Percentiles rank a stretch among this genome's conserved stretches.
Evolutionary conservation across 2,888 invertebrate genomes (phyloP).

Genomic region (Tetragonula carbonaria): DNA sequence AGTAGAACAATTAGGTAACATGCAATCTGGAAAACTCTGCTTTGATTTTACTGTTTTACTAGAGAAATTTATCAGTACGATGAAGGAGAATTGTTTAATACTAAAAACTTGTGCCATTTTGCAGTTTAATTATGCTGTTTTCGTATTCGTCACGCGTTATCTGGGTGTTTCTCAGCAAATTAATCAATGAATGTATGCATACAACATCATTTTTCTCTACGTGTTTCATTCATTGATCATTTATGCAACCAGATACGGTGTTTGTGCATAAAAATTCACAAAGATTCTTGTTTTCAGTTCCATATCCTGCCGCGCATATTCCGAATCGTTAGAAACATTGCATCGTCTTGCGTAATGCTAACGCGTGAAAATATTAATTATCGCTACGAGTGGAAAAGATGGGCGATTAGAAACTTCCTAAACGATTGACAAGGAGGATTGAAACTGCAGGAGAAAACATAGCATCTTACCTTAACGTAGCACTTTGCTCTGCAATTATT

Average conservation of each 20-base stretch:
- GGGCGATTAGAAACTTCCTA: slow-evolving; percentile 37
- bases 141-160: neutral
- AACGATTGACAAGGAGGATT: slow-evolving; percentile 9
- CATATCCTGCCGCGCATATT: neutral
- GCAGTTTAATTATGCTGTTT: neutral
- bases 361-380: slow-evolving; percentile 56
- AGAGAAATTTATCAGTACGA: neutral
- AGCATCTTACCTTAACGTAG: neutral
- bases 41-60: neutral
- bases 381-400: slow-evolving; percentile 30
- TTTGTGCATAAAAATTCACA: slow-evolving; percentile 19
- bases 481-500: neutral
- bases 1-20: no score
- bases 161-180: neutral
- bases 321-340: slow-evolving; percentile 23
- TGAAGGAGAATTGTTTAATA: neutral
- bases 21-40: no score
- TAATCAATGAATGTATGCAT: neutral
- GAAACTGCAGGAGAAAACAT: neutral
- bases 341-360: slow-evolving; percentile 38
- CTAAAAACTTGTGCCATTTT: neutral
- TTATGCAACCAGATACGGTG: slow-evolving; percentile 26
- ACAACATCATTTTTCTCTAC: neutral
- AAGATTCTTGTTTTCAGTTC: slow-evolving; percentile 26
- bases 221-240: slow-evolving; percentile 25